These are phyloP conservation scores for Polyodon spathula DNA, from an alignment of 2,113 vertebrate genomes.

Conservation along the genomic window DNA sequence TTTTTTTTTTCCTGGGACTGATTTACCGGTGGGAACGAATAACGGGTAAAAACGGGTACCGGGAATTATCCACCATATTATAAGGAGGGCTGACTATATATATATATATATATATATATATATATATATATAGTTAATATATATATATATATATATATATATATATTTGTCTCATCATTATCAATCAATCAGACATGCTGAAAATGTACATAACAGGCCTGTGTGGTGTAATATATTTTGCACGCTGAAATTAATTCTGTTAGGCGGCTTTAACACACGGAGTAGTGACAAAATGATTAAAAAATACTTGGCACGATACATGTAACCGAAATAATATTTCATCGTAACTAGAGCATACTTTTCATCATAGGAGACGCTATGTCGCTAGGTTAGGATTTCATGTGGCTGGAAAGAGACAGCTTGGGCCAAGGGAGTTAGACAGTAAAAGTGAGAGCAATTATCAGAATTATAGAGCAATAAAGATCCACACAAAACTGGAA, in stretches of 20 bases:
- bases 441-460: slow-evolving; percentile 15
- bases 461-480: slow-evolving; percentile 29
- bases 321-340: slow-evolving; percentile 28
- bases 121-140: no score
- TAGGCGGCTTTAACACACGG: not conserved
- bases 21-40: no score
- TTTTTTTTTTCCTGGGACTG: no score
- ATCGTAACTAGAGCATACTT: slow-evolving; percentile 37
- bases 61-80: no score
- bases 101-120: no score
- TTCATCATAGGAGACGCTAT: slow-evolving; percentile 40
- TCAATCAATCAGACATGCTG: not conserved
- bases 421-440: not conserved
- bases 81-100: no score
- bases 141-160: no score
- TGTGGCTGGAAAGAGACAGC: slow-evolving; percentile 15
- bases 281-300: slow-evolving; percentile 25
- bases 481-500: slow-evolving; percentile 39
- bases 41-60: no score
- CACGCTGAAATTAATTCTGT: not conserved
- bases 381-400: slow-evolving; percentile 41
- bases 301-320: slow-evolving; percentile 23
- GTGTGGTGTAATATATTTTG: not conserved
- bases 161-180: no score
- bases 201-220: not conserved